These are phyloP conservation scores for Galagoides demidoff DNA, from an alignment of 2,797 vertebrate genomes.

Conservation along the genomic window DNA sequence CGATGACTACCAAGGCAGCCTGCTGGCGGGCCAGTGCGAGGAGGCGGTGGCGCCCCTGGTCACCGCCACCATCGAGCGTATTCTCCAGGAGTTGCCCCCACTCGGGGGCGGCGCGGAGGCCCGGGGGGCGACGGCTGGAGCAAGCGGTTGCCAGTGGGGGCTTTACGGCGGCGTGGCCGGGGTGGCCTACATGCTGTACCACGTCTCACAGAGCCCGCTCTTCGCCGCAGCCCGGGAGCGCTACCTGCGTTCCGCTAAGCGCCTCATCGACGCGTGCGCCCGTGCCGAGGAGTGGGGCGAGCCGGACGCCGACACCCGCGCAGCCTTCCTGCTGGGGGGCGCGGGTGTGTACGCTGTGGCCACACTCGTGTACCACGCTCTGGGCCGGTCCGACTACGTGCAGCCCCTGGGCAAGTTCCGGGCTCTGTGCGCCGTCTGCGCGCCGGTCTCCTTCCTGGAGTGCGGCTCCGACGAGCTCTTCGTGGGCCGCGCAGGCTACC, in stretches of 20 bases:
- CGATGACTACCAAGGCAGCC: conserved; percentile 91
- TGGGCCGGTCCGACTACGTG: conserved; percentile 90
- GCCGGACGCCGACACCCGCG: conserved; percentile 90
- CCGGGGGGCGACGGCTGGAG: conserved; percentile 75
- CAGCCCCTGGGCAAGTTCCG: conserved; percentile 91
- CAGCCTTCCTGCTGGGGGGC: conserved; percentile 92
- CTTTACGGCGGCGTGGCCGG: conserved; percentile 92
- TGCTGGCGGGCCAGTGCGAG: conserved; percentile 87
- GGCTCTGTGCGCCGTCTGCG: conserved; percentile 90
- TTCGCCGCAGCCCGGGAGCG: conserved; percentile 88
- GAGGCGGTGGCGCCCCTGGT: conserved; percentile 88
- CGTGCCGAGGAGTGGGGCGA: conserved; percentile 88
- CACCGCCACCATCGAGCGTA: conserved; percentile 89
- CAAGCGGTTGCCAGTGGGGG: conserved; percentile 88
- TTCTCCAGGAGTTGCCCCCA: conserved; percentile 88
- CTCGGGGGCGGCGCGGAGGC: conserved; percentile 72
- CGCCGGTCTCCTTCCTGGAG: conserved; percentile 91
- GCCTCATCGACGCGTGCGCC: conserved; percentile 90
- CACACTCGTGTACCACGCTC: conserved; percentile 91
- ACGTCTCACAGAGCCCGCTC: conserved; percentile 91
- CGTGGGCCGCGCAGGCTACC: conserved; percentile 93
- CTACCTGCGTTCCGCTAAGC: conserved; percentile 91
- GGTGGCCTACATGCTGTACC: conserved; percentile 93
- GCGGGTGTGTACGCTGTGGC: conserved; percentile 92
- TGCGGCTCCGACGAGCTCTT: conserved; percentile 95